Evolutionary conservation across 2,797 vertebrate genomes (phyloP), one percentile per base, ranked within the genome.

Genomic region (Bryconaethiops microstoma): DNA sequence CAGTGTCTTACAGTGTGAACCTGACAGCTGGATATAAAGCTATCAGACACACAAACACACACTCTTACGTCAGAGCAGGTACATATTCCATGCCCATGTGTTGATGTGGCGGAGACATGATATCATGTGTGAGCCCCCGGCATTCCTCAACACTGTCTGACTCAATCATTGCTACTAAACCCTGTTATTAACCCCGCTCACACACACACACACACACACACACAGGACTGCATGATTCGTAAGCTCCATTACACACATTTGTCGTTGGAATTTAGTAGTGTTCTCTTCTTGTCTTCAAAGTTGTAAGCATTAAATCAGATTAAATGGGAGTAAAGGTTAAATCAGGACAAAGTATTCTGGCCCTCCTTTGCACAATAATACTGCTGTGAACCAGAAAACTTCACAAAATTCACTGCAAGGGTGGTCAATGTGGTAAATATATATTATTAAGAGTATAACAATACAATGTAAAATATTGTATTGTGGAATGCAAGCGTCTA

Each of bases 111-210:
- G 40, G 68, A 82, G 39, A 72, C 39, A 10, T 72, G 62, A 82
- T 39, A 14, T 77, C 25, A 55, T 67, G 55, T 25, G 42, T 54
- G 73, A 73, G 54, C 52, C n/a, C 42, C 39, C 17, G 5, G 69
- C 16, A 5, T 59, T 72, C 60, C 17, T 77, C 25, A 71, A 63
- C 65, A 63, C 14, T 29, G 57, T 17, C 74, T 76, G 65, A 71
- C 35, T 82, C 80, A 72, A 48, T 48, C 21, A 19, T 42, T 60
- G 62, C 42, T 52, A 13, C 70, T 74, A 62, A 78, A 29, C 70
- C 60, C 57, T 74, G 76, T 78, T 19, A 74, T 74, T 68, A 78
- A 40, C 25, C 17, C 23, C 35, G 35, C 76, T 55, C 54, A 39
- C 45, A 64, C 55, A 45, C 25, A 5, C 45, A 52, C 64, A 42